Evolutionary conservation across 1,140 invertebrate genomes (phyloP).

Genomic region (Drosophila pectinifera): DNA sequence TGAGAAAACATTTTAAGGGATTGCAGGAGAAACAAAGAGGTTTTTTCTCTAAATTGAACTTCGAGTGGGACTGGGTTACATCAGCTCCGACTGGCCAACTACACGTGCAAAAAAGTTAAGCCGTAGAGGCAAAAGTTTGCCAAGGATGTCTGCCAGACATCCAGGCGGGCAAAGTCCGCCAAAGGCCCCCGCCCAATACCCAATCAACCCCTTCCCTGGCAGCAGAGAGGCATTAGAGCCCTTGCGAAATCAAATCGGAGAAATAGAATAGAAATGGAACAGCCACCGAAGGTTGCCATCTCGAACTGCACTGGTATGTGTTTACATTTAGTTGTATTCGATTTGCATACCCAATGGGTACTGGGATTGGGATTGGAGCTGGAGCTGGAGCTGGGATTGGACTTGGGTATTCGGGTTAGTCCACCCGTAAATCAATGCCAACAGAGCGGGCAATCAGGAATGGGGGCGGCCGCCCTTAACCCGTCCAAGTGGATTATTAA

Average conservation of each 20-base stretch:
- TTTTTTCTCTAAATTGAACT: slow-evolving; percentile 28
- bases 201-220: slow-evolving; percentile 6
- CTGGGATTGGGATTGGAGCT: slow-evolving; percentile 4
- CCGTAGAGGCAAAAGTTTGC: slow-evolving; percentile 72
- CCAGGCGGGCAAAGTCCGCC: slow-evolving; percentile 16
- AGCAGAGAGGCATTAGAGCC: slow-evolving; percentile 56
- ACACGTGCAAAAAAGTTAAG: slow-evolving; percentile 80
- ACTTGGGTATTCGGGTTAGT: slow-evolving; percentile 15
- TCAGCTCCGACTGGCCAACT: slow-evolving; percentile 31
- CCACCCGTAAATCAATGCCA: slow-evolving; percentile 78
- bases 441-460: slow-evolving; percentile 60
- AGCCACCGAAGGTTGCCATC: slow-evolving; percentile 22
- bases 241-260: slow-evolving; percentile 64
- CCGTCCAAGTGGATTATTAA: slow-evolving; percentile 72
- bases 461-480: slow-evolving; percentile 30
- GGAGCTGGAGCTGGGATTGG: not conserved
- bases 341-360: slow-evolving; percentile 72
- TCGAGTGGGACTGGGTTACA: slow-evolving; percentile 12
- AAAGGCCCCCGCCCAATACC: not conserved
- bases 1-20: slow-evolving; percentile 72
- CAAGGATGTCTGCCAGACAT: slow-evolving; percentile 46
- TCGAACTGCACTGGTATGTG: slow-evolving; percentile 73
- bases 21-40: slow-evolving; percentile 52
- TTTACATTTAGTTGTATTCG: slow-evolving; percentile 82
- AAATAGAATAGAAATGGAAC: slow-evolving; percentile 26